phyloP scores from a whole-genome alignment of 2,888 invertebrate genomes.

The Cheilosia impressa region DNA sequence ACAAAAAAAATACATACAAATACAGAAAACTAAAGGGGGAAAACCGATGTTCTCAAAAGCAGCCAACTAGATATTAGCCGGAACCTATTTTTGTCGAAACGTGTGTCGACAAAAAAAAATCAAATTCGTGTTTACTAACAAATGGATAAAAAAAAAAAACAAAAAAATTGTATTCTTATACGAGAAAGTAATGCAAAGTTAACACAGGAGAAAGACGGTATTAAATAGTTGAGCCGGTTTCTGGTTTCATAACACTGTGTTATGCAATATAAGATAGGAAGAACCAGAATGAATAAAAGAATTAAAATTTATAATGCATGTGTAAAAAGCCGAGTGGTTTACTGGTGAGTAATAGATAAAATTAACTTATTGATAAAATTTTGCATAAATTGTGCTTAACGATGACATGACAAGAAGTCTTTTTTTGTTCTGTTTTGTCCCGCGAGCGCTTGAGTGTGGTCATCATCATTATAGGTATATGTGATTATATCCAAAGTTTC shows the following conservation, averaged over 20 bases:
- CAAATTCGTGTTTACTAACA: conserved; percentile 3
- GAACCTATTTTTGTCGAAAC: background rate
- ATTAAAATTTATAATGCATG: background rate
- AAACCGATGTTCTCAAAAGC: background rate
- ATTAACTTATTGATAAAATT: no score
- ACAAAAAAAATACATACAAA: no score
- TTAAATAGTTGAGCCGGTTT: background rate
- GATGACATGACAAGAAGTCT: no score
- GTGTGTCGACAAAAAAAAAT: background rate
- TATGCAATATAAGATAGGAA: background rate
- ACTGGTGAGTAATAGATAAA: background rate
- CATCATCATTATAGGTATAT: no score
- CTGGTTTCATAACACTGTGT: background rate
- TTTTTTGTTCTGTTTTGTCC: no score
- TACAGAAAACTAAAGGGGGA: background rate
- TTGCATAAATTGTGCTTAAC: no score
- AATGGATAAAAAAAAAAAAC: background rate
- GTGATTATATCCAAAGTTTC: no score
- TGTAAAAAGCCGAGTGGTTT: background rate
- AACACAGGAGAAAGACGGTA: background rate
- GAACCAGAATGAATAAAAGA: conserved; percentile 1
- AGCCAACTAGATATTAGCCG: background rate
- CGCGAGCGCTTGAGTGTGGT: no score
- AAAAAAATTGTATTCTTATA: background rate
- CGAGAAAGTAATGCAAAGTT: background rate